These are phyloP conservation scores for Cheilosia vulpina DNA, from an alignment of 2,888 invertebrate genomes.

Conservation along the genomic window DNA sequence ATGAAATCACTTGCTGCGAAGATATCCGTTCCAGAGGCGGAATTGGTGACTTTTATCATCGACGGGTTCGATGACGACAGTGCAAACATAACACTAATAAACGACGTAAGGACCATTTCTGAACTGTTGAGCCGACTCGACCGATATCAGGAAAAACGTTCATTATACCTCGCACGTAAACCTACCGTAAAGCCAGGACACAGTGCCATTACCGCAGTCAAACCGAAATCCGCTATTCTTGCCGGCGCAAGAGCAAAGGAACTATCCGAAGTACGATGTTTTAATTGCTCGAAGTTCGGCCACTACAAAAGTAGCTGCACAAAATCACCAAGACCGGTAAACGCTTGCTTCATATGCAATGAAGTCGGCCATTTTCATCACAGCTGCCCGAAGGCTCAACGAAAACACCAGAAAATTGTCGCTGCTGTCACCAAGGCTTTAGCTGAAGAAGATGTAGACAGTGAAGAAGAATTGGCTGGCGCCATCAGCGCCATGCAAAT, in stretches of 20 bases:
- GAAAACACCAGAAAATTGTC: constrained; percentile 39
- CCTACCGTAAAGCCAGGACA: neutral
- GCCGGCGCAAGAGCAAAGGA: neutral
- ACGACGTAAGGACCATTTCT: constrained; percentile 20
- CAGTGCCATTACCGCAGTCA: neutral
- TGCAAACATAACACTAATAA: constrained; percentile 16
- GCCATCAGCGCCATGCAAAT: constrained; percentile 34
- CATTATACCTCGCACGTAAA: neutral
- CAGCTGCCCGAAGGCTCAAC: constrained; percentile 26
- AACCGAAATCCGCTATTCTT: constrained; percentile 1
- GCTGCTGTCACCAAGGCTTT: constrained; percentile 28
- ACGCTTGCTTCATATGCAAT: constrained; percentile 39
- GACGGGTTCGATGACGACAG: constrained; percentile 38
- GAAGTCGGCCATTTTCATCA: constrained; percentile 23
- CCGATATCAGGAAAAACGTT: constrained; percentile 33
- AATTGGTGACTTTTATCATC: constrained; percentile 29
- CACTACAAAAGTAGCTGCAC: constrained; percentile 42
- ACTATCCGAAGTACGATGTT: constrained; percentile 35
- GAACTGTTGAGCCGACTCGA: constrained; percentile 30
- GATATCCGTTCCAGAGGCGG: too few relatives aligned
- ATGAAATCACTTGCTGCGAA: too few relatives aligned
- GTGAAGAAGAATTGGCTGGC: constrained; percentile 32
- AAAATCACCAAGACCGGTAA: constrained; percentile 18
- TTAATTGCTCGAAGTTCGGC: constrained; percentile 49
- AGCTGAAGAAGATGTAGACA: constrained; percentile 10